Evolutionary conservation across 2,797 vertebrate genomes (phyloP).

Genomic region (Chiloscyllium punctatum): DNA sequence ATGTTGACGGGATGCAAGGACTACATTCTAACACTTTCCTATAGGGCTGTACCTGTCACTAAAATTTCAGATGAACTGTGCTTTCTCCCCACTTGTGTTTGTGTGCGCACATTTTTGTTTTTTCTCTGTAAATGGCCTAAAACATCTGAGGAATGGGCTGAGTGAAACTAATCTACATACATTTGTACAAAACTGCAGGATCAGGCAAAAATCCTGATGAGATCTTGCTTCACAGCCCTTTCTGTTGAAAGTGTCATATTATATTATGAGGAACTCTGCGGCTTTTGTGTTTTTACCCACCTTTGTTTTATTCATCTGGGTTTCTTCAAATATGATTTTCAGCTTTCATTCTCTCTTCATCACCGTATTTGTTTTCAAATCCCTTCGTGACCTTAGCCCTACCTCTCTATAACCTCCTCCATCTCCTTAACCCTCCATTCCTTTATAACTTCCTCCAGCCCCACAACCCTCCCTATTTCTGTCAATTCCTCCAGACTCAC

Average conservation of each 20-base stretch:
- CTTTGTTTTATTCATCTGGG: neutral
- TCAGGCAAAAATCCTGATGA: neutral
- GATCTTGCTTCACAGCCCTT: neutral
- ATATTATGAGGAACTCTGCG: neutral
- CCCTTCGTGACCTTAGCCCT: neutral
- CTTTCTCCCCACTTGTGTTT: neutral
- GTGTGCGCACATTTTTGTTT: neutral
- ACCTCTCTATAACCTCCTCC: neutral
- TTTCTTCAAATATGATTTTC: neutral
- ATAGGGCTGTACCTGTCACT: neutral
- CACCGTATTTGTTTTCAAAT: neutral
- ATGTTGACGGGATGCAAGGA: conserved; percentile 17
- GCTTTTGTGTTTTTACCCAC: neutral
- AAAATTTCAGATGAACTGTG: neutral
- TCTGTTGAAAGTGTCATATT: neutral
- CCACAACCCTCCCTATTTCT: neutral
- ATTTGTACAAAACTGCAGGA: neutral
- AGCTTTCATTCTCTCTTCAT: neutral
- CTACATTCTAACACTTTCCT: neutral
- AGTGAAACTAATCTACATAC: neutral
- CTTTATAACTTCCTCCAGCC: too few relatives aligned
- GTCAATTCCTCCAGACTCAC: neutral
- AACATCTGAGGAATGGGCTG: neutral
- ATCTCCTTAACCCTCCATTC: neutral
- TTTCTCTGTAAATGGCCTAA: neutral